Evolutionary conservation across 2,888 invertebrate genomes (phyloP).

Genomic region (Lottia gigantea): DNA sequence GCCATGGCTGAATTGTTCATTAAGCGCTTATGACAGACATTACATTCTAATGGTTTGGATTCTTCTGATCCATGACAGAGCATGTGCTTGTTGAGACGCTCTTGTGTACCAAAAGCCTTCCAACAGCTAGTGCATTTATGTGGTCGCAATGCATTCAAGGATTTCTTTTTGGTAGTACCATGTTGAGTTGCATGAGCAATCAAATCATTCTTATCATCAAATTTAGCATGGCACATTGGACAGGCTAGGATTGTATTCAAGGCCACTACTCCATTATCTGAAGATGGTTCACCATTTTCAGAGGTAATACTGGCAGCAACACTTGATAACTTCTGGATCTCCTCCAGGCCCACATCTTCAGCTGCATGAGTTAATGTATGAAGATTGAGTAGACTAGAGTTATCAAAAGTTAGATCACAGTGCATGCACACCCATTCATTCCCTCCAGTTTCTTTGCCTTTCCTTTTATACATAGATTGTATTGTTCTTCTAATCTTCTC

Average conservation of each 20-base stretch:
- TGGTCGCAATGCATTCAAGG: conserved; percentile 67
- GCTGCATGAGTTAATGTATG: conserved; percentile 72
- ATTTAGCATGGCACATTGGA: conserved; percentile 66
- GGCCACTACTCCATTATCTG: conserved; percentile 25
- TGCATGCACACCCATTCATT: conserved; percentile 67
- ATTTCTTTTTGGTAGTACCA: conserved; percentile 37
- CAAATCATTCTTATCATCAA: conserved; percentile 67
- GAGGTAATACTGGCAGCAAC: background rate
- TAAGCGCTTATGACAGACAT: conserved; percentile 70
- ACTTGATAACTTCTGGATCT: conserved; percentile 30
- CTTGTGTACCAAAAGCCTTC: conserved; percentile 75
- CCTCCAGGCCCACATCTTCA: conserved; percentile 64
- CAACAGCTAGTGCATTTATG: conserved; percentile 77
- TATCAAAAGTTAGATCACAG: conserved; percentile 68
- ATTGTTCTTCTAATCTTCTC: conserved; percentile 57
- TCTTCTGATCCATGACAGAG: conserved; percentile 75
- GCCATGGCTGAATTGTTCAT: conserved; percentile 79
- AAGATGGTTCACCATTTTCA: background rate
- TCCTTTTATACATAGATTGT: conserved; percentile 61
- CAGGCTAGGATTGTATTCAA: conserved; percentile 51
- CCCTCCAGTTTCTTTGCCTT: conserved; percentile 53
- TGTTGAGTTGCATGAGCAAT: conserved; percentile 70
- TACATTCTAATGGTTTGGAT: conserved; percentile 78
- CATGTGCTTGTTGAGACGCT: conserved; percentile 76
- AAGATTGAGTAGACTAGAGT: conserved; percentile 70